Evolutionary conservation across 1,140 invertebrate genomes (phyloP).

Genomic region (Campoletis sonorensis): DNA sequence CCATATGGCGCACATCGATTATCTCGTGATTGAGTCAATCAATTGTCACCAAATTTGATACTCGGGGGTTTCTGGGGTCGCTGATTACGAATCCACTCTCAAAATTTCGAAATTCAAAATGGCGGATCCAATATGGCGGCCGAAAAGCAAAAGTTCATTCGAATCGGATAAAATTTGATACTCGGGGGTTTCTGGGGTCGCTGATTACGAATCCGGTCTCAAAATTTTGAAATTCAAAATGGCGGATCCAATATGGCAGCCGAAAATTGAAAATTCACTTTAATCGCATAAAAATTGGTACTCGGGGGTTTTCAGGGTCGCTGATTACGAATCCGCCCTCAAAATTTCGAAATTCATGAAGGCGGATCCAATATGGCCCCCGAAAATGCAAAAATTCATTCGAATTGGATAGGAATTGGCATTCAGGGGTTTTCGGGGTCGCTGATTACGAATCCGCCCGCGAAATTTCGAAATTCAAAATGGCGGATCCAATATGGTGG

Average conservation of each 20-base stretch:
- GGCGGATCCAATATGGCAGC: background rate
- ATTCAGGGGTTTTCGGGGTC: background rate
- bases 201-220: background rate
- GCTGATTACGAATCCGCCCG: background rate
- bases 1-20: background rate
- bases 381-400: too few species aligned
- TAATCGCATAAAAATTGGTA: background rate
- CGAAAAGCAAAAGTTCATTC: too few species aligned
- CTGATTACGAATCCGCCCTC: background rate
- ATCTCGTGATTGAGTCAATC: background rate
- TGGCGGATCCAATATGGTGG: slow-evolving; percentile 1
- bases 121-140: too few species aligned
- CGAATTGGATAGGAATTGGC: too few species aligned
- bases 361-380: too few species aligned
- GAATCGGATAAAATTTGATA: too few species aligned
- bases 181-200: background rate
- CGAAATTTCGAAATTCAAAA: background rate
- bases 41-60: background rate
- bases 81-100: too few species aligned
- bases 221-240: slow-evolving; percentile 8
- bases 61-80: too few species aligned
- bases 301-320: background rate
- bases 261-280: background rate
- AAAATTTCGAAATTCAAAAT: too few species aligned
- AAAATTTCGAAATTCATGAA: background rate